Percentiles rank a stretch among this genome's conserved stretches.
Evolutionary conservation across 2,797 vertebrate genomes (phyloP).

Genomic region (Anniella stebbinsi): DNA sequence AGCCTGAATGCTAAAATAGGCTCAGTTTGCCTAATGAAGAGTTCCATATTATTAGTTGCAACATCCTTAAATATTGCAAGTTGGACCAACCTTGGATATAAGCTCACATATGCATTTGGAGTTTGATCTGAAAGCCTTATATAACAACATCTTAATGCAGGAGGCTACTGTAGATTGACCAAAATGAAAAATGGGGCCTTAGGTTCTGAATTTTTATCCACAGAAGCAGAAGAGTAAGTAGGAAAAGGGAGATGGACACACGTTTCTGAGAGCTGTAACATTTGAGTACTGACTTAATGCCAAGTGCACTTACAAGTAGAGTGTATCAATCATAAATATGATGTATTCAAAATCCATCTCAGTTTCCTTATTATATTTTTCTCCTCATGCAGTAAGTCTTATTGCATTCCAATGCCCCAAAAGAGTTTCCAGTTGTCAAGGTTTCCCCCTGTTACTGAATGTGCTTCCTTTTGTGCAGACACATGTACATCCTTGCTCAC

Average conservation of each 20-base stretch:
- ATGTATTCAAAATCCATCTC: background rate
- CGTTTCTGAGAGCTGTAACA: background rate
- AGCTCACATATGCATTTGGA: background rate
- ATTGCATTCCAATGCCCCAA: too few species aligned
- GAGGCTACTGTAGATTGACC: background rate
- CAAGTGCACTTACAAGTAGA: background rate
- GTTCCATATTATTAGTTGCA: background rate
- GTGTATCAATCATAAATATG: background rate
- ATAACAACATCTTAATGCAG: background rate
- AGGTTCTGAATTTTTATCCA: background rate
- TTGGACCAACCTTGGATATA: background rate
- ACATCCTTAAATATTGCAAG: background rate
- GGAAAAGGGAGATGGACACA: background rate
- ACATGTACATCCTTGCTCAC: too few species aligned
- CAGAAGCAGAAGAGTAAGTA: background rate
- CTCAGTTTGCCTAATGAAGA: conserved; percentile 20
- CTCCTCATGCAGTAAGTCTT: background rate
- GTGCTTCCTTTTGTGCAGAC: too few species aligned
- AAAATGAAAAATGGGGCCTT: background rate
- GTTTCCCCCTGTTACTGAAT: background rate
- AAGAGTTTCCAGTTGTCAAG: background rate
- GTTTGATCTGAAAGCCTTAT: background rate
- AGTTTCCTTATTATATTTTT: background rate
- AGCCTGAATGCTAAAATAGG: conserved; percentile 2
- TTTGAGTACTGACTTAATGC: background rate